Percentiles rank a stretch among this genome's conserved stretches.
These are phyloP conservation scores for Pseudolycoriella hygida DNA, from an alignment of 2,888 invertebrate species.

Conservation along the genomic window DNA sequence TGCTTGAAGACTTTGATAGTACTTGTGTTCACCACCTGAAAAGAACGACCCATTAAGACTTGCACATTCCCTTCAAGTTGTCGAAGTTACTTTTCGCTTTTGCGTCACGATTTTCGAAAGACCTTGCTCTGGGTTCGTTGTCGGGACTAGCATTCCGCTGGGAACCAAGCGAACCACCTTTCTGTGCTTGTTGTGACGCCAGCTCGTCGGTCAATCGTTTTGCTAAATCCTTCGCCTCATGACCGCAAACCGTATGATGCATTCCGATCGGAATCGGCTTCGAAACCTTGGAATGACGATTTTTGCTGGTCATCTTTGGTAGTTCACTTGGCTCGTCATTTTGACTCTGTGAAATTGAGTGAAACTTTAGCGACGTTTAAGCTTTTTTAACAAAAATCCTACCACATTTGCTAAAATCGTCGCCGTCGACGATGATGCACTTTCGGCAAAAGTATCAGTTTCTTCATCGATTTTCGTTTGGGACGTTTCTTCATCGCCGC, in stretches of 20 bases:
- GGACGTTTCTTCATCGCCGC: conserved; percentile 42
- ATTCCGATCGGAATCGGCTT: conserved; percentile 55
- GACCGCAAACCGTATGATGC: conserved; percentile 60
- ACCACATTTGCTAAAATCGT: background rate
- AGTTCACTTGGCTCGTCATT: conserved; percentile 13
- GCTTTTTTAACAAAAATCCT: background rate
- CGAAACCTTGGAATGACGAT: conserved; percentile 37
- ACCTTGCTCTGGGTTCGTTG: conserved; percentile 43
- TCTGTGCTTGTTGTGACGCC: conserved; percentile 22
- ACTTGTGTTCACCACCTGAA: conserved; percentile 15
- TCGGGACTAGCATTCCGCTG: conserved; percentile 32
- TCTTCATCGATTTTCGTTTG: conserved; percentile 59
- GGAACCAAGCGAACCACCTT: conserved; percentile 18
- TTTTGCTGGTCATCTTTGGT: conserved; percentile 21
- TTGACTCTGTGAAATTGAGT: background rate
- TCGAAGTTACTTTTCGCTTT: conserved; percentile 14
- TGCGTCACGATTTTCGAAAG: conserved; percentile 36
- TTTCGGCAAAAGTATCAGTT: conserved; percentile 30
- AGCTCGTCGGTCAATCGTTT: conserved; percentile 50
- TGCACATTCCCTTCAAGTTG: too few relatives aligned
- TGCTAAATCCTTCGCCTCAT: conserved; percentile 60
- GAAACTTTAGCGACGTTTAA: too few relatives aligned
- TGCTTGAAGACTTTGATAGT: conserved; percentile 45
- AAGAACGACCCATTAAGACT: too few relatives aligned
- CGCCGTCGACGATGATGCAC: conserved; percentile 15